Evolutionary conservation across 2,113 vertebrate genomes (phyloP), one percentile per base, ranked within the genome.

Genomic region (Pyrgilauda ruficollis): DNA sequence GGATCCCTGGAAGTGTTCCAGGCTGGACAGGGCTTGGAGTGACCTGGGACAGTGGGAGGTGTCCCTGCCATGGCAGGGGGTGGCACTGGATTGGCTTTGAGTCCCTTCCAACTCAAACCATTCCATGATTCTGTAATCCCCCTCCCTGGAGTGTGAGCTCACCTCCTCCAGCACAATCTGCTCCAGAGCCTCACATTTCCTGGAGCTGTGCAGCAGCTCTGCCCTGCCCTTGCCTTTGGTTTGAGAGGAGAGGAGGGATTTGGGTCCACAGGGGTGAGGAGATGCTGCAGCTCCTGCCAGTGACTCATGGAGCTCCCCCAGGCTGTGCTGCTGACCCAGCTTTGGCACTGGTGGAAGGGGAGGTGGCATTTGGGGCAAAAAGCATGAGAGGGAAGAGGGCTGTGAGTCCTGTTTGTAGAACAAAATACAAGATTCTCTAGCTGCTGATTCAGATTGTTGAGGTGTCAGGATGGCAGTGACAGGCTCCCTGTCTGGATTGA

Each of bases 81-180:
- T 31, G 41, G 30, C 0, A n/a, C 1, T 3, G 5, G 30, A 13
- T n/a, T n/a, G 1, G 11, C 5, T 76, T 41, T 13, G 2, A 3
- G 7, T 61, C 37, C 21, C 10, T 49, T 27, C 35, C 62, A 43
- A 2, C 11, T 22, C 4, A 35, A 69, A 35, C 41, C 5, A 6
- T 83, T 53, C 61, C 19, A 9, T 13, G 37, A 27, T 64, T 73
- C 27, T 1, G 0, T 67, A 19, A 39, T 82, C n/a, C 24, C 6
- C 3, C 28, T 73, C 21, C 46, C 28, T 76, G 52, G 12, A 22
- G 19, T 15, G 26, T 5, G 15, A 39, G 62, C 23, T 68, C 2
- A 2, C n/a, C 24, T 83, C 81, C 35, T 59, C 52, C 16, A 21
- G 58, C 14, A 17, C 1, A 0, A 3, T 87, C 53, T 80, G 26